A percentile compares a stretch with the other conserved stretches of the same genome.
Conservation (phyloP, 92 coral and sea anemone species). For the Umimayanthus kanabou region DNA sequence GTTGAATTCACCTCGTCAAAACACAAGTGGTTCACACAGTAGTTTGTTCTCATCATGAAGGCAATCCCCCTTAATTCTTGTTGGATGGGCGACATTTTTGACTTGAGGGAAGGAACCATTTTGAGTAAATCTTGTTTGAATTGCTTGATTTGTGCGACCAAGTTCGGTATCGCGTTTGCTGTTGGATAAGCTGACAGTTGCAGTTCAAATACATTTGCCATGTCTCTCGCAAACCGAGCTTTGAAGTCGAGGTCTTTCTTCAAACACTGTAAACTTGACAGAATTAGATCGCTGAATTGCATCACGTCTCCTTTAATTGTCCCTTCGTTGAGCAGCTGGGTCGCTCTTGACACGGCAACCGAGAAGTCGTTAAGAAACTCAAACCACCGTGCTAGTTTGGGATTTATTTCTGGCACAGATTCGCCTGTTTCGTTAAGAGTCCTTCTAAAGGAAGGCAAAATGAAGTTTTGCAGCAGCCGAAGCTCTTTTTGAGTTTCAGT, state of each 20-base stretch:
- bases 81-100: neutral
- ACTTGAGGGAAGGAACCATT: neutral
- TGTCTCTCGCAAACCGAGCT: slow-evolving; percentile 5
- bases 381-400: too few species aligned
- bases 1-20: slow-evolving; percentile 10
- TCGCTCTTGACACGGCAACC: neutral
- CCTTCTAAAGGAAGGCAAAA: neutral
- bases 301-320: neutral
- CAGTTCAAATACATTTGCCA: neutral
- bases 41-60: slow-evolving; percentile 10
- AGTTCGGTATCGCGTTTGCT: neutral
- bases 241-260: slow-evolving; percentile 18
- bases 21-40: slow-evolving; percentile 11
- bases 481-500: neutral
- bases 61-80: slow-evolving; percentile 13
- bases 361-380: neutral
- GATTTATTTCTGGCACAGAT: neutral
- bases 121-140: neutral
- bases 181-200: neutral
- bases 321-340: neutral
- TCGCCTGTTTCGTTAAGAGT: slow-evolving; percentile 4
- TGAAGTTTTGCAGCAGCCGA: neutral
- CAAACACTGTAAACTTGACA: slow-evolving; percentile 1
- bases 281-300: neutral
- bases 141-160: slow-evolving; percentile 6